Conservation (phyloP, 2,888 invertebrate species). For the Agrochola macilenta region DNA sequence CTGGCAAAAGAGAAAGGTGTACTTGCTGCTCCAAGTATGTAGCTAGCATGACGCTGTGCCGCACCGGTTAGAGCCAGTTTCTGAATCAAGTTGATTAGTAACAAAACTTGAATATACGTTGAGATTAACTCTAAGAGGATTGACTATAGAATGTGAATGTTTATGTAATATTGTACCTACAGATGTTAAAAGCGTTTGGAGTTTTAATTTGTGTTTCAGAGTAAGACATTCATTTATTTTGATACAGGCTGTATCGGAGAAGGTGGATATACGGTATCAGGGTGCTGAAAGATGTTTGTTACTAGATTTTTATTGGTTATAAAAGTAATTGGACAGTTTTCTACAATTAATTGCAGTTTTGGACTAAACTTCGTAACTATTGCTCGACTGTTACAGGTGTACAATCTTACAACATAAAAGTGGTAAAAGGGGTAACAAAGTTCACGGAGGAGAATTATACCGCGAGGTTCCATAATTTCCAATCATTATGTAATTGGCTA, state of each 20-base stretch:
- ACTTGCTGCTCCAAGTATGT: constrained; percentile 66
- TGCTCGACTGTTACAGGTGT: neutral
- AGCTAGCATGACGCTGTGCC: constrained; percentile 50
- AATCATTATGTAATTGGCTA: constrained; percentile 1
- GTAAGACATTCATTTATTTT: neutral
- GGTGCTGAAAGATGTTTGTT: neutral
- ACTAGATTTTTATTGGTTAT: neutral
- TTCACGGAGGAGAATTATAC: neutral
- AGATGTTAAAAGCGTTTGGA: neutral
- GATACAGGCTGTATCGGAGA: neutral
- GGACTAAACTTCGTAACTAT: neutral
- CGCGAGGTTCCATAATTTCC: neutral
- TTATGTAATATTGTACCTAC: constrained; percentile 28
- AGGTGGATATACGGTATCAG: neutral
- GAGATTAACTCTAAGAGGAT: constrained; percentile 37
- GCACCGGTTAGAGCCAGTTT: constrained; percentile 67
- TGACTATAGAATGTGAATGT: constrained; percentile 27
- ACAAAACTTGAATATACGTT: constrained; percentile 54
- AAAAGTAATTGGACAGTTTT: neutral
- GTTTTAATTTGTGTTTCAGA: neutral
- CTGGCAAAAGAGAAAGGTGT: constrained; percentile 84
- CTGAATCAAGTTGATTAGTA: constrained; percentile 71
- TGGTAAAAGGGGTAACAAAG: neutral
- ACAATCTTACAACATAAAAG: neutral
- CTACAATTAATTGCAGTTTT: no score